Evolutionary conservation across 2,797 vertebrate genomes (phyloP).

Genomic region (Sebastes nivosus): DNA sequence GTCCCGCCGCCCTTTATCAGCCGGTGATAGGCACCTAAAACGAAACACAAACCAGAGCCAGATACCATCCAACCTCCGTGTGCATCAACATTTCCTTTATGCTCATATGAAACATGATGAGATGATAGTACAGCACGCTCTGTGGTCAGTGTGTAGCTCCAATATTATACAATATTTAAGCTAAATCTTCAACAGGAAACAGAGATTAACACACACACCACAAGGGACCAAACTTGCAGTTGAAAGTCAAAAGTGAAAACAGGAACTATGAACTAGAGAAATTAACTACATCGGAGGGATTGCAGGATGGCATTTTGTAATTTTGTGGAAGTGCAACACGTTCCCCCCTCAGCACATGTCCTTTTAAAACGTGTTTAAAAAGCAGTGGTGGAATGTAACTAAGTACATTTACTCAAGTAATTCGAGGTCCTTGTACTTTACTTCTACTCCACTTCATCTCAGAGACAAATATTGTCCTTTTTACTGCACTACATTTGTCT

Average conservation of each 20-base stretch:
- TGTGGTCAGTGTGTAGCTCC: background rate
- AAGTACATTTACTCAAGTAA: background rate
- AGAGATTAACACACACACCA: background rate
- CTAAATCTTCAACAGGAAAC: constrained; percentile 48
- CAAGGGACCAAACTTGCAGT: background rate
- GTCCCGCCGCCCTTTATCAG: background rate
- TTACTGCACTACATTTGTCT: background rate
- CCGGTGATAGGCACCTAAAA: background rate
- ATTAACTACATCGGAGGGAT: background rate
- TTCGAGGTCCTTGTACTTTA: background rate
- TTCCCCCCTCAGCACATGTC: background rate
- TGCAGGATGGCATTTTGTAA: background rate
- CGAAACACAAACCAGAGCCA: background rate
- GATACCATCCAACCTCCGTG: constrained; percentile 13
- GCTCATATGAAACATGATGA: constrained; percentile 5
- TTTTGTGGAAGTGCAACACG: constrained; percentile 28
- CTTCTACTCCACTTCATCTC: background rate
- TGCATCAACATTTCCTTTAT: constrained; percentile 5
- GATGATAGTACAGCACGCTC: background rate
- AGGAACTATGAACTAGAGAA: constrained; percentile 52
- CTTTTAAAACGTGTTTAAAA: background rate
- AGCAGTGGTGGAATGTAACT: background rate
- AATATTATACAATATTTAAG: constrained; percentile 8
- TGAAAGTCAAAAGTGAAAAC: constrained; percentile 55
- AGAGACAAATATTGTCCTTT: background rate